Conservation (phyloP, 2,113 vertebrate genomes). For the Scalopus aquaticus region DNA sequence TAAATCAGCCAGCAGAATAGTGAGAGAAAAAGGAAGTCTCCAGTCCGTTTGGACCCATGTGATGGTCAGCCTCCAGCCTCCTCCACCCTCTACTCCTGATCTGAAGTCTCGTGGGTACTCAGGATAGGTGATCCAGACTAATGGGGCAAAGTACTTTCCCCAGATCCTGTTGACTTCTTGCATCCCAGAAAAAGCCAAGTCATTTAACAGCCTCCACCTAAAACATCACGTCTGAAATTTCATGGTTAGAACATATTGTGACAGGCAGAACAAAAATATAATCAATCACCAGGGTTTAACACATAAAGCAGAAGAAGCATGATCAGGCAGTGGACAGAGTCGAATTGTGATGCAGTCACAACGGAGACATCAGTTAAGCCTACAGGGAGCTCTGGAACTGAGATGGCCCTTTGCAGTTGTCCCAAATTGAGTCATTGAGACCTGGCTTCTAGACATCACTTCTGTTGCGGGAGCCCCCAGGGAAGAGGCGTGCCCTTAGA, state of each 20-base stretch:
- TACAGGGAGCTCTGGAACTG: background rate
- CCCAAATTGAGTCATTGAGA: background rate
- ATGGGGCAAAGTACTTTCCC: background rate
- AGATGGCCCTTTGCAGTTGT: background rate
- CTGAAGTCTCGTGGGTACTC: background rate
- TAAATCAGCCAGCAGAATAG: background rate
- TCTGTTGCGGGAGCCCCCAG: background rate
- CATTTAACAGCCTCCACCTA: background rate
- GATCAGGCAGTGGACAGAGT: background rate
- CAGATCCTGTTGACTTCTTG: background rate
- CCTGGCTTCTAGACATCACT: background rate
- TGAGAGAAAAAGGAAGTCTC: background rate
- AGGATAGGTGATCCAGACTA: background rate
- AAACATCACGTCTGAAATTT: background rate
- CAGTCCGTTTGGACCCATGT: background rate
- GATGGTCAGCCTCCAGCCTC: background rate
- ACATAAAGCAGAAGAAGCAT: background rate
- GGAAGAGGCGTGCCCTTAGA: background rate
- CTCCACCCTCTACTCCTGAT: background rate
- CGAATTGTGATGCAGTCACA: background rate
- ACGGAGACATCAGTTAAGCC: background rate
- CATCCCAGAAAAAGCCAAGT: background rate
- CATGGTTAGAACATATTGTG: constrained; percentile 10
- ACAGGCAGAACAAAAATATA: background rate
- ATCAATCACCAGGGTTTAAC: background rate